Evolutionary conservation across 2,113 vertebrate species (phyloP), one percentile per base, ranked within the genome.

Genomic region (Colaptes auratus): DNA sequence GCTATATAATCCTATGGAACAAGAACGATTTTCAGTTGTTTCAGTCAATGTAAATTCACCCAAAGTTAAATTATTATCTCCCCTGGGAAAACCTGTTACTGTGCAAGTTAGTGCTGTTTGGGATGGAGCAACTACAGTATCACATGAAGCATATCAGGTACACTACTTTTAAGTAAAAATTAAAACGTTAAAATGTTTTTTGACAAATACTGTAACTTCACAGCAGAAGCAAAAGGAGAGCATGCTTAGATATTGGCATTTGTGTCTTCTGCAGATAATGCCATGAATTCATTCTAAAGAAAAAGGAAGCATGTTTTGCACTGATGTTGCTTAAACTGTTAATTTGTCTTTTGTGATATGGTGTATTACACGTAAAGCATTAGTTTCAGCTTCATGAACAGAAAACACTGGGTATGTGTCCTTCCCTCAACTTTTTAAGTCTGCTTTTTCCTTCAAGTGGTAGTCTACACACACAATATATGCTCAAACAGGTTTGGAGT

Each of bases 101-200:
- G 82, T 97, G 13, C 99, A 99, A 95, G 95, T 99, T 61, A 98
- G 97, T 71, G 99, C 98, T 2, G 97, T 99, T 76, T 99, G 99
- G 99, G 97, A 92, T 69, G 97, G 97, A 86, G 91, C 97, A 10
- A 95, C 73, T 67, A 94, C 69, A 42, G 33, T 97, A 44, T 98
- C 98, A 28, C 90, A 95, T 59, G 95, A 98, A 65, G 93, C 96
- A 3, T 99, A 98, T 82, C 98, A 99, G 98, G 99, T 99, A 97
- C 39, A 64, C 21, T 86, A 42, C 21, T 95, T 50, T 92, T 4
- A 78, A 90, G 5, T 84, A 73, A 89, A 90, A 89, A 73, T 84
- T 71, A 90, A 90, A 88, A 76, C 8, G 24, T 52, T 74, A 3
- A 67, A 66, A 64, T 86, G 24, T 73, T 86, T 35, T 67, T 39